Percentiles rank a stretch among this genome's conserved stretches.
Conservation (phyloP, 2,797 vertebrate genomes). For the Pterois miles region DNA sequence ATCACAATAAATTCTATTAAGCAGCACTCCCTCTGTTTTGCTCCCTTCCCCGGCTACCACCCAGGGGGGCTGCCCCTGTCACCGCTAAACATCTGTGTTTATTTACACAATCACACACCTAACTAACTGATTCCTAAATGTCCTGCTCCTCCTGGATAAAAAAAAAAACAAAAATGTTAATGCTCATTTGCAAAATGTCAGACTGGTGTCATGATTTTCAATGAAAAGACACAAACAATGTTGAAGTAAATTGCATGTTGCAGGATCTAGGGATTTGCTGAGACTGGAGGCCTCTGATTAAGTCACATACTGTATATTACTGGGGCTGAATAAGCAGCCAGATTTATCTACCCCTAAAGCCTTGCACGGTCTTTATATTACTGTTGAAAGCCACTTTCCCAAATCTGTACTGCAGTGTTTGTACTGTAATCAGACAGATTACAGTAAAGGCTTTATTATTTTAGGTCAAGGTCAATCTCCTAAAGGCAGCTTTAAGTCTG, state of each 20-base stretch:
- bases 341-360: not conserved
- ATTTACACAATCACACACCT: constrained; percentile 85
- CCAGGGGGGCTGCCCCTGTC: constrained; percentile 75
- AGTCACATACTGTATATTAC: constrained; percentile 30
- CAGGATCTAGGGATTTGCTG: constrained; percentile 48
- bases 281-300: constrained; percentile 46
- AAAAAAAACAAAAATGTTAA: constrained; percentile 57
- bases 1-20: constrained; percentile 82
- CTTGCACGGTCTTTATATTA: not conserved
- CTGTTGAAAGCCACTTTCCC: not conserved
- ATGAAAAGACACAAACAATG: constrained; percentile 64
- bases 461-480: constrained; percentile 25
- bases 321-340: not conserved
- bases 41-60: constrained; percentile 61
- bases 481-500: not conserved
- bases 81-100: constrained; percentile 83
- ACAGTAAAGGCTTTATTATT: not conserved
- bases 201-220: constrained; percentile 60
- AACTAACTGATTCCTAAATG: constrained; percentile 84
- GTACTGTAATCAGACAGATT: not conserved
- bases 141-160: constrained; percentile 56
- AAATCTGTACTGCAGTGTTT: not conserved
- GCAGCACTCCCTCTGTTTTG: constrained; percentile 65
- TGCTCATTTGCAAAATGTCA: constrained; percentile 81
- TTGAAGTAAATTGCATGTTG: constrained; percentile 66